phyloP scores from a whole-genome alignment of 2,888 invertebrate species.

The Litoditis marina region DNA sequence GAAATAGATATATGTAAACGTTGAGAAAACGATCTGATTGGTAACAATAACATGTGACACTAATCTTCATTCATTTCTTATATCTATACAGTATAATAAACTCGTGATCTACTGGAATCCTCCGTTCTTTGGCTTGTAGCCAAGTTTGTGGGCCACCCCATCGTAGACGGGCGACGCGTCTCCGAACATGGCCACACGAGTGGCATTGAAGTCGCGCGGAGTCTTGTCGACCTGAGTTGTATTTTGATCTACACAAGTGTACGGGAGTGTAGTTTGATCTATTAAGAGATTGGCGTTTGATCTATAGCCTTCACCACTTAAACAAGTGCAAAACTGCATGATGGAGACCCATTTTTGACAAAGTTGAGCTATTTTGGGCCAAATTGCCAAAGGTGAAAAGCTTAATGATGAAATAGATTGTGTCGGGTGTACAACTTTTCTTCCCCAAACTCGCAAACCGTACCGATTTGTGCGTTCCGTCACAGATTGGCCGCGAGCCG shows the following conservation, averaged over 20 bases:
- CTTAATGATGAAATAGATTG: not conserved
- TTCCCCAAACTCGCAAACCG: not conserved
- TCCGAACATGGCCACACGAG: constrained; percentile 39
- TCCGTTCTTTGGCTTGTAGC: constrained; percentile 52
- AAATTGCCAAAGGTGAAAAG: no score
- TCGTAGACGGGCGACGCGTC: constrained; percentile 50
- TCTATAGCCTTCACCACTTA: no score
- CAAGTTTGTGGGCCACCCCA: constrained; percentile 54
- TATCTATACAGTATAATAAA: no score
- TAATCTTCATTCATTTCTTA: no score
- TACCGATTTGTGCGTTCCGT: constrained; percentile 79
- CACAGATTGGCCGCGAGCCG: constrained; percentile 87
- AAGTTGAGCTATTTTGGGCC: no score
- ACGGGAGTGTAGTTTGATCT: no score
- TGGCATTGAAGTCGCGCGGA: constrained; percentile 34
- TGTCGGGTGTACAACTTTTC: not conserved
- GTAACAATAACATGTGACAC: no score
- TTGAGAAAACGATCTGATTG: no score
- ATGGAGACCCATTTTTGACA: no score
- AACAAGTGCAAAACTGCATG: no score
- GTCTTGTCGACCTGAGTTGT: constrained; percentile 33
- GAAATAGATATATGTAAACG: no score
- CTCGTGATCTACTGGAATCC: constrained; percentile 47
- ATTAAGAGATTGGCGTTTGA: not conserved
- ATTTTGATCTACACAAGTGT: not conserved